Conservation (phyloP, 2,797 vertebrate genomes). For the Pangasius djambal region DNA sequence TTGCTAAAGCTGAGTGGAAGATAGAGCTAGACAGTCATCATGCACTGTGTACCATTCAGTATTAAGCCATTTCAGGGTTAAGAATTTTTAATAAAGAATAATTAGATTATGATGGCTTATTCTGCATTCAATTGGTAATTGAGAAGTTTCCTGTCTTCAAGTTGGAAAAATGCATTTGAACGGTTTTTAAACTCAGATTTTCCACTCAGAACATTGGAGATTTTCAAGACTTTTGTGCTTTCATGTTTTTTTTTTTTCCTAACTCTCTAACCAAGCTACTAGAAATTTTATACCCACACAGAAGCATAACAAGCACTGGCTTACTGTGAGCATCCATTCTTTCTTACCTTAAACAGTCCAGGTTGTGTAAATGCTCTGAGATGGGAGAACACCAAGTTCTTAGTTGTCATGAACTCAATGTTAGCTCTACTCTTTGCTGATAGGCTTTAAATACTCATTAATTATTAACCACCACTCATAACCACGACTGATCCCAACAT, state of each 20-base stretch:
- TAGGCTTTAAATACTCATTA: background rate
- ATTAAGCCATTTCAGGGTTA: background rate
- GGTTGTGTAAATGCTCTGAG: background rate
- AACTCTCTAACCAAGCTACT: background rate
- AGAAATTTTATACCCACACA: background rate
- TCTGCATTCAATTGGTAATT: background rate
- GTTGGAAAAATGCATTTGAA: background rate
- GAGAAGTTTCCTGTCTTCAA: background rate
- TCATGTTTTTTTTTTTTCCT: background rate
- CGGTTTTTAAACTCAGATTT: background rate
- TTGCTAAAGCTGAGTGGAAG: background rate
- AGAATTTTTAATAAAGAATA: background rate
- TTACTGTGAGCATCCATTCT: background rate
- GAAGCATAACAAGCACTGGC: background rate
- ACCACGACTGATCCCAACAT: slow-evolving; percentile 1
- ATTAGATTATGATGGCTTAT: background rate
- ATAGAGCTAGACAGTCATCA: background rate
- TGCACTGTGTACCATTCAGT: background rate
- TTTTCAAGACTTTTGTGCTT: background rate
- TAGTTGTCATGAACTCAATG: background rate
- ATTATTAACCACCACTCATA: slow-evolving; percentile 24
- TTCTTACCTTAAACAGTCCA: background rate
- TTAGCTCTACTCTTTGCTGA: background rate
- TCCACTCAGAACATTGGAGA: background rate
- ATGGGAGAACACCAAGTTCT: background rate